A percentile compares a stretch with the other conserved stretches of the same genome.
These are phyloP conservation scores for Musca vetustissima DNA, from an alignment of 1,140 invertebrate genomes.

Conservation along the genomic window DNA sequence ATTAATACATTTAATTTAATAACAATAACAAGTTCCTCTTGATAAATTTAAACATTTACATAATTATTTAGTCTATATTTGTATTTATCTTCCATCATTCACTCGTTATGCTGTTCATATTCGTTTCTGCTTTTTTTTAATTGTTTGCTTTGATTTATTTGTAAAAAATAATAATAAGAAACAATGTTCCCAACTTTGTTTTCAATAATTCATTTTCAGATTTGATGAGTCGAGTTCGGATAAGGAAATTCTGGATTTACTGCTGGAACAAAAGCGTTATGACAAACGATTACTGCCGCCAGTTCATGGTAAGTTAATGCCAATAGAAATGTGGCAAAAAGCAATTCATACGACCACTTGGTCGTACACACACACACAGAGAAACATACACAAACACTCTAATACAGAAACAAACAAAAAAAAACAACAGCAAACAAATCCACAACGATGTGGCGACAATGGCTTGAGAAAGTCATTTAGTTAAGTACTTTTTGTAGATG, in stretches of 20 bases:
- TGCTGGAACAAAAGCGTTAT: constrained; percentile 77
- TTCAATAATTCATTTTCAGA: constrained; percentile 59
- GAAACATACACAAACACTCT: no score
- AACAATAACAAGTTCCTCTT: no score
- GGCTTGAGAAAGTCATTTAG: no score
- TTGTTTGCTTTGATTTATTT: constrained; percentile 9
- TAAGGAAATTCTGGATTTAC: constrained; percentile 84
- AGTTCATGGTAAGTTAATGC: constrained; percentile 70
- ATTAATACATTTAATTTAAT: no score
- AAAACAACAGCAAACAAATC: no score
- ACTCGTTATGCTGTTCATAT: not conserved
- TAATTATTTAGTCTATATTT: constrained; percentile 7
- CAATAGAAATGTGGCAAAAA: no score
- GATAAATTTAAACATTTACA: no score
- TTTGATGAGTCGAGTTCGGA: constrained; percentile 86
- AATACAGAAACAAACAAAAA: no score
- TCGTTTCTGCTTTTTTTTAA: constrained; percentile 9
- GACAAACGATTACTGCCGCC: constrained; percentile 84
- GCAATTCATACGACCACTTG: no score
- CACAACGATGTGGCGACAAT: no score
- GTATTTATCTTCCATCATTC: constrained; percentile 9
- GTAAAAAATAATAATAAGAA: not conserved
- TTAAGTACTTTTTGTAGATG: no score
- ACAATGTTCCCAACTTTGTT: not conserved
- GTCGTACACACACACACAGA: no score